Evolutionary conservation across 1,140 invertebrate species (phyloP).

Genomic region (Homalodisca vitripennis): DNA sequence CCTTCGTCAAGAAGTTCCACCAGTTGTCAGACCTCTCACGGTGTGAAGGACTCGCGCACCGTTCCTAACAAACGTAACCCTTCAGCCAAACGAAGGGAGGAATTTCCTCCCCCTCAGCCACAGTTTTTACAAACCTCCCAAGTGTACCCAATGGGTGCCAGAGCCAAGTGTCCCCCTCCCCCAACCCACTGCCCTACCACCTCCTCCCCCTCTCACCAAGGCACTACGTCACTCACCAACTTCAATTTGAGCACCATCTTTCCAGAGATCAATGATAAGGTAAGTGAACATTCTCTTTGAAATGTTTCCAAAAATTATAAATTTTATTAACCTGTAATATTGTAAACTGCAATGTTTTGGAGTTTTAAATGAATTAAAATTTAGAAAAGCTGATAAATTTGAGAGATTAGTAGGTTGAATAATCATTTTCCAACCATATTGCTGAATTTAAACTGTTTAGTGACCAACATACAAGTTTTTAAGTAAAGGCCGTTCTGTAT

Average conservation of each 20-base stretch:
- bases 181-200: conserved; percentile 17
- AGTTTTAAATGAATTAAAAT: too few species aligned
- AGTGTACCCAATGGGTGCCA: neutral
- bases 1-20: neutral
- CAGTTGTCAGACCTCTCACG: conserved; percentile 11
- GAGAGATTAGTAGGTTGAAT: too few species aligned
- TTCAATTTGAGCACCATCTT: conserved; percentile 69
- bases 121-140: neutral
- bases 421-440: too few species aligned
- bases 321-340: too few species aligned
- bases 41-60: neutral
- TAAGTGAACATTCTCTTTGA: conserved; percentile 41
- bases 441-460: too few species aligned
- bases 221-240: conserved; percentile 58
- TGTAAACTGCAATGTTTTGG: too few species aligned
- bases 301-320: conserved; percentile 1
- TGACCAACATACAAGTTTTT: too few species aligned
- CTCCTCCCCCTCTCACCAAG: conserved; percentile 9
- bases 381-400: too few species aligned
- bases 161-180: neutral
- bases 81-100: conserved; percentile 9
- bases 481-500: too few species aligned
- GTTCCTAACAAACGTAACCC: neutral
- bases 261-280: conserved; percentile 67
- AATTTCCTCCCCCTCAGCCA: conserved; percentile 3